Conservation (phyloP, 2,888 invertebrate genomes). For the Epinotia demarniana region DNA sequence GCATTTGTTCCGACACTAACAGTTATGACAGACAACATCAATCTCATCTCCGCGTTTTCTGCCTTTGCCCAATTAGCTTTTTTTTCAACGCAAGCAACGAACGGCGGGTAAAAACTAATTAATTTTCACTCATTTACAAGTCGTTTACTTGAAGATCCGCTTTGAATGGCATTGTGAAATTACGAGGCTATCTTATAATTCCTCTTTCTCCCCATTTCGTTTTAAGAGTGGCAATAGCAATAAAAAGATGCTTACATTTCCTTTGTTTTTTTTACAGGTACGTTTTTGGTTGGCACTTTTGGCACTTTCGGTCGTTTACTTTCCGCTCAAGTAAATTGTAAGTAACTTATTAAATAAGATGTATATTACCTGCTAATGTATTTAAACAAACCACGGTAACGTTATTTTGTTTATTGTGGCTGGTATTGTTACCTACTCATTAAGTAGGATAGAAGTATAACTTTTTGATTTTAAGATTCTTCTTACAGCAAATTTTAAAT, state of each 20-base stretch:
- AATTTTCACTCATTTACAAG: slow-evolving; percentile 75
- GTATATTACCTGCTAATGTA: background rate
- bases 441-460: too few species aligned
- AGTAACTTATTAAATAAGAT: slow-evolving; percentile 17
- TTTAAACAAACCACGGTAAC: background rate
- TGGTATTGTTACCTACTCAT: too few species aligned
- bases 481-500: too few species aligned
- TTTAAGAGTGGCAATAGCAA: slow-evolving; percentile 47
- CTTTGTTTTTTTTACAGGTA: slow-evolving; percentile 55
- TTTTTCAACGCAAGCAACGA: slow-evolving; percentile 62
- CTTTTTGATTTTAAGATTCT: too few species aligned
- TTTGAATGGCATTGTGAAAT: slow-evolving; percentile 55
- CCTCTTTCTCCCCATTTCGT: slow-evolving; percentile 51
- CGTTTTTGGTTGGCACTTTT: slow-evolving; percentile 44
- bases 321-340: slow-evolving; percentile 40
- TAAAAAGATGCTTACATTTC: slow-evolving; percentile 35
- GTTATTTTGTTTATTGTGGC: too few species aligned
- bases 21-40: slow-evolving; percentile 56
- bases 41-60: slow-evolving; percentile 59
- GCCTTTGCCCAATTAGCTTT: slow-evolving; percentile 66
- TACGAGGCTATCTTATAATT: slow-evolving; percentile 50
- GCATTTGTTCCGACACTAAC: slow-evolving; percentile 33
- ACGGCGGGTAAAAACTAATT: slow-evolving; percentile 67
- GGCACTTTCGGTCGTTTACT: background rate
- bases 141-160: slow-evolving; percentile 54